phyloP scores from a whole-genome alignment of 2,888 invertebrate genomes.

The Scaptomyza reducta region DNA sequence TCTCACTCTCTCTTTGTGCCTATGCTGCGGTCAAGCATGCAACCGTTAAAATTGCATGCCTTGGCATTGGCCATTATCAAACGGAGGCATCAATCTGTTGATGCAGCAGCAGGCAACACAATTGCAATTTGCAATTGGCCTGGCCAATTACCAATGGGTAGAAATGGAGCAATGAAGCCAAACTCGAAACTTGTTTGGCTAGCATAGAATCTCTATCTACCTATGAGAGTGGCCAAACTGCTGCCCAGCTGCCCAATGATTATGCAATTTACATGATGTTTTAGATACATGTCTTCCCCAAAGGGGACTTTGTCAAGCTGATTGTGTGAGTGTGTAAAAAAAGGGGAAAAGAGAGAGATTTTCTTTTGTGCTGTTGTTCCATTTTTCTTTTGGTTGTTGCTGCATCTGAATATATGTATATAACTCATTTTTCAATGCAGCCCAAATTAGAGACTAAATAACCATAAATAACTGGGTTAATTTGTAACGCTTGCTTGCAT shows the following conservation, averaged over 20 bases:
- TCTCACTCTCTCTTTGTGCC: background rate
- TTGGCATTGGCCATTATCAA: constrained; percentile 71
- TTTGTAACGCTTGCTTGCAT: constrained; percentile 79
- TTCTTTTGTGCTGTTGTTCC: constrained; percentile 1
- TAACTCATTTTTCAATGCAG: constrained; percentile 64
- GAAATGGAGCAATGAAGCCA: constrained; percentile 60
- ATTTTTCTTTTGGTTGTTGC: constrained; percentile 7
- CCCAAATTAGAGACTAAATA: constrained; percentile 61
- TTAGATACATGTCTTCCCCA: constrained; percentile 18
- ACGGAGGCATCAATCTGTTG: constrained; percentile 69
- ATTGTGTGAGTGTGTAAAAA: background rate
- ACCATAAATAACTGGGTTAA: constrained; percentile 80
- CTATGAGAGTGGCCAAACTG: constrained; percentile 32
- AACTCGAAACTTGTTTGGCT: constrained; percentile 53
- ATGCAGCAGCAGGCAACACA: constrained; percentile 55
- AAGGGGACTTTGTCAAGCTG: constrained; percentile 19
- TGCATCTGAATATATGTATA: constrained; percentile 19
- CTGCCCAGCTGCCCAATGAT: constrained; percentile 60
- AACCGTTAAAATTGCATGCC: constrained; percentile 77
- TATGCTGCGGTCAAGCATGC: constrained; percentile 48
- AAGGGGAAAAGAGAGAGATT: background rate
- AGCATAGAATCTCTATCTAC: constrained; percentile 27
- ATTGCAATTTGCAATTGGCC: constrained; percentile 71
- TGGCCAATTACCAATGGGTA: constrained; percentile 59
- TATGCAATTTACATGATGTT: constrained; percentile 71